These are phyloP conservation scores for Nannospalax galili DNA, from an alignment of 2,113 vertebrate genomes.

Conservation along the genomic window DNA sequence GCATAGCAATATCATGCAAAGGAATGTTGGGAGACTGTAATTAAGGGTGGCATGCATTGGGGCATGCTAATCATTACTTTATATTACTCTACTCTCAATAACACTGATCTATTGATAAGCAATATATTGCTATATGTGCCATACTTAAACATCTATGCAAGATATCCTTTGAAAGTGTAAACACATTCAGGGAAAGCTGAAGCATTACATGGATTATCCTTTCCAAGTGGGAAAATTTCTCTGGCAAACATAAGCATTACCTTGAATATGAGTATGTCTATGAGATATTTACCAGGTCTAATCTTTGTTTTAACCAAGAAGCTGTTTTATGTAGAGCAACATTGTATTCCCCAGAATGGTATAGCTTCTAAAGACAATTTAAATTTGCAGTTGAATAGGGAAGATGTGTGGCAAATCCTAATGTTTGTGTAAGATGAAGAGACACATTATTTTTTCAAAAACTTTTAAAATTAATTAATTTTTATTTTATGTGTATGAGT, in stretches of 20 bases:
- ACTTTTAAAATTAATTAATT: too few relatives aligned
- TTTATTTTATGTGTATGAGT: too few relatives aligned
- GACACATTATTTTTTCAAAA: background rate
- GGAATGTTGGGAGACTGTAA: background rate
- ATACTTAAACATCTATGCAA: slow-evolving; percentile 30
- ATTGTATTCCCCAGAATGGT: background rate
- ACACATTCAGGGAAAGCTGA: background rate
- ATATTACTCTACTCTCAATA: slow-evolving; percentile 6
- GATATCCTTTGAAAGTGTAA: background rate
- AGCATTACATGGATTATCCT: background rate
- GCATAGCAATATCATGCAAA: background rate
- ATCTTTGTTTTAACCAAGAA: background rate
- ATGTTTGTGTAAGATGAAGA: slow-evolving; percentile 21
- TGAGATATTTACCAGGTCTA: slow-evolving; percentile 6
- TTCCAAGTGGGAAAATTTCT: background rate
- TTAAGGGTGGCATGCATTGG: background rate
- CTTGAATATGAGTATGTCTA: background rate
- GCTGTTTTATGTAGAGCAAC: background rate
- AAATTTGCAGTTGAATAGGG: slow-evolving; percentile 40
- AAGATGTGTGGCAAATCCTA: slow-evolving; percentile 17
- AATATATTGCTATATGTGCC: background rate
- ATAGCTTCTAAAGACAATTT: slow-evolving; percentile 38
- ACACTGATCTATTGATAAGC: background rate
- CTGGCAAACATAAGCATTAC: background rate
- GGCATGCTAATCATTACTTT: slow-evolving; percentile 33